Evolutionary conservation across 2,888 invertebrate species (phyloP).

Genomic region (Dicyrtoma fusca): DNA sequence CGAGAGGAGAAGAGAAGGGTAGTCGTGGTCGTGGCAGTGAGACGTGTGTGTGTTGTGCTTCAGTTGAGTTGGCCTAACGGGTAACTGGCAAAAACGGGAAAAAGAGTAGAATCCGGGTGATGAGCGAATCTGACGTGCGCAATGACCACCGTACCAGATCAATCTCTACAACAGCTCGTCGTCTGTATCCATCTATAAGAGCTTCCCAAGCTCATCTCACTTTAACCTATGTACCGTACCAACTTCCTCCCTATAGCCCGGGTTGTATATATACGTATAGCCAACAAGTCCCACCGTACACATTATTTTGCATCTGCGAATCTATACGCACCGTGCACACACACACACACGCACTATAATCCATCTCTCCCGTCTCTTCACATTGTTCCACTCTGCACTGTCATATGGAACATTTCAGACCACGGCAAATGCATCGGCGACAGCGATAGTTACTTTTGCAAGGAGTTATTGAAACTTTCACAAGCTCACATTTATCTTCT

Average conservation of each 20-base stretch:
- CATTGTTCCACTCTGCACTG: too few relatives aligned
- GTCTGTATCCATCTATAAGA: conserved; percentile 7
- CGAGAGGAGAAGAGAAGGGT: too few relatives aligned
- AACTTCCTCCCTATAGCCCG: background rate
- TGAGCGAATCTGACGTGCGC: conserved; percentile 40
- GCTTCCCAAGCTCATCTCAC: conserved; percentile 21
- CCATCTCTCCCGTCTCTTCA: background rate
- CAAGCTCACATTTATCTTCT: too few relatives aligned
- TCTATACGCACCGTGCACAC: background rate
- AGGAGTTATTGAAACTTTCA: too few relatives aligned
- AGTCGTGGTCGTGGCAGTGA: too few relatives aligned
- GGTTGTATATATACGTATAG: background rate
- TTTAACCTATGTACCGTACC: background rate
- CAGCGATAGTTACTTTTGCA: too few relatives aligned
- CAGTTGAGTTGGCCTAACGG: too few relatives aligned
- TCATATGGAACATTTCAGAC: too few relatives aligned
- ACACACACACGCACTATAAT: background rate
- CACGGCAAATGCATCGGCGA: too few relatives aligned
- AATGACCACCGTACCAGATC: conserved; percentile 33
- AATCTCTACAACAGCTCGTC: conserved; percentile 33
- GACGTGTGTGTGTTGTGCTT: too few relatives aligned
- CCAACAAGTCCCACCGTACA: too few relatives aligned
- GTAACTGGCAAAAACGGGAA: background rate
- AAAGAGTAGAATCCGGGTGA: conserved; percentile 31
- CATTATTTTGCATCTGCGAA: too few relatives aligned